phyloP scores from a whole-genome alignment of 1,140 invertebrate species.

The Plutomurus gul region DNA sequence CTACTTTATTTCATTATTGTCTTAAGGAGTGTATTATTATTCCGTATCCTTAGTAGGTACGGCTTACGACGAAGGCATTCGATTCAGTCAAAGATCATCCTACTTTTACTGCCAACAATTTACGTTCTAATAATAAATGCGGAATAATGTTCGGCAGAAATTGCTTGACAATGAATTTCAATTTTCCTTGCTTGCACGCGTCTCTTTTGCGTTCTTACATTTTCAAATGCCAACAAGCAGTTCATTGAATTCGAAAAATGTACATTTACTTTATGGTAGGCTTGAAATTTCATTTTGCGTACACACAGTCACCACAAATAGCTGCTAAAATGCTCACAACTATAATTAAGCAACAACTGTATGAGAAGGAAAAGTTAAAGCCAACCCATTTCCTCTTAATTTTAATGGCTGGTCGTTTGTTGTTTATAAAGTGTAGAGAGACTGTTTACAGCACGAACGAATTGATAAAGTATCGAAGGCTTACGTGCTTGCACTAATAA shows the following conservation, averaged over 20 bases:
- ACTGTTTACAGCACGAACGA: conserved; percentile 4
- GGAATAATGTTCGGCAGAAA: too few species aligned
- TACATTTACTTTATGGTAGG: background rate
- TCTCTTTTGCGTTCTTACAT: too few species aligned
- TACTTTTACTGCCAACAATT: too few species aligned
- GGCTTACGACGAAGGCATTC: background rate
- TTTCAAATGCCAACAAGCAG: too few species aligned
- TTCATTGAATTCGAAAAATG: too few species aligned
- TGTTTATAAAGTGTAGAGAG: conserved; percentile 24
- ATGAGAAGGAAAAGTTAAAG: background rate
- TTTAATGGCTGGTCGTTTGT: conserved; percentile 17
- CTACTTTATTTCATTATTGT: conserved; percentile 11
- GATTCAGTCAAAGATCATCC: conserved; percentile 5
- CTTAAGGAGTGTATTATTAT: background rate
- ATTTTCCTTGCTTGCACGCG: too few species aligned
- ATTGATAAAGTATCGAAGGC: background rate
- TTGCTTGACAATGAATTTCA: too few species aligned
- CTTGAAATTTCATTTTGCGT: background rate
- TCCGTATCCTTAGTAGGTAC: background rate
- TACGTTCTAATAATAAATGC: too few species aligned
- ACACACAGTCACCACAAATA: too few species aligned
- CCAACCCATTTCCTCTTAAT: conserved; percentile 19
- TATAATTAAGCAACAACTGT: conserved; percentile 1
- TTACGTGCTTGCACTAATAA: too few species aligned
- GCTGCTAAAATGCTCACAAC: too few species aligned